These are phyloP conservation scores for Dichetophora obliterata DNA, from an alignment of 2,888 invertebrate species.

Conservation along the genomic window DNA sequence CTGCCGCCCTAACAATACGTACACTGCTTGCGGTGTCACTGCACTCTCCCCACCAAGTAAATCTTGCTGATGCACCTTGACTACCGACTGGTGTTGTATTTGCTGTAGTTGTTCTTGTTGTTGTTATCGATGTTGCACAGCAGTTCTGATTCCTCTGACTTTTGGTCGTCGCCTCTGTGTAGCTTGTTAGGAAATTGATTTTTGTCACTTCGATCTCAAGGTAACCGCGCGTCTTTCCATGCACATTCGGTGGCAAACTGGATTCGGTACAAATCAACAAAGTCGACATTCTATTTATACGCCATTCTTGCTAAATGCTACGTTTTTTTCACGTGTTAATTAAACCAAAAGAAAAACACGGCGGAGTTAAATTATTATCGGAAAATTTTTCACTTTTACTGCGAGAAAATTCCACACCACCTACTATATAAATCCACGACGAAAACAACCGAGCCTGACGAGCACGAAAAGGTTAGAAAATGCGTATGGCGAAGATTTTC, in stretches of 20 bases:
- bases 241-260: conserved; percentile 50
- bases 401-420: conserved; percentile 1
- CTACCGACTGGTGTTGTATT: conserved; percentile 40
- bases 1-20: conserved; percentile 39
- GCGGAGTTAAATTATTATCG: not conserved
- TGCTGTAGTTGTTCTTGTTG: not conserved
- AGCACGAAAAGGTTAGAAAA: conserved; percentile 11
- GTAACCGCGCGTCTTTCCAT: conserved; percentile 50
- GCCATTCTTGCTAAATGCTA: conserved; percentile 49
- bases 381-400: conserved; percentile 4
- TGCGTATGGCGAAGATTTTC: not conserved
- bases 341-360: not conserved
- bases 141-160: not conserved
- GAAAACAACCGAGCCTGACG: conserved; percentile 6
- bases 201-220: conserved; percentile 57
- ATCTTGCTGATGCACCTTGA: conserved; percentile 53
- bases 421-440: not conserved
- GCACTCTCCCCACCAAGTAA: conserved; percentile 60
- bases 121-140: conserved; percentile 26
- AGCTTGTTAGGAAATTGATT: conserved; percentile 57
- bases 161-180: conserved; percentile 42
- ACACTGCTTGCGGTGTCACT: conserved; percentile 47
- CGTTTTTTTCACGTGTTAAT: conserved; percentile 15
- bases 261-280: conserved; percentile 52
- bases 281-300: conserved; percentile 48